Base-by-base conservation (phyloP, 2,797 vertebrate species). In the Melanotaenia trifasciata region DNA sequence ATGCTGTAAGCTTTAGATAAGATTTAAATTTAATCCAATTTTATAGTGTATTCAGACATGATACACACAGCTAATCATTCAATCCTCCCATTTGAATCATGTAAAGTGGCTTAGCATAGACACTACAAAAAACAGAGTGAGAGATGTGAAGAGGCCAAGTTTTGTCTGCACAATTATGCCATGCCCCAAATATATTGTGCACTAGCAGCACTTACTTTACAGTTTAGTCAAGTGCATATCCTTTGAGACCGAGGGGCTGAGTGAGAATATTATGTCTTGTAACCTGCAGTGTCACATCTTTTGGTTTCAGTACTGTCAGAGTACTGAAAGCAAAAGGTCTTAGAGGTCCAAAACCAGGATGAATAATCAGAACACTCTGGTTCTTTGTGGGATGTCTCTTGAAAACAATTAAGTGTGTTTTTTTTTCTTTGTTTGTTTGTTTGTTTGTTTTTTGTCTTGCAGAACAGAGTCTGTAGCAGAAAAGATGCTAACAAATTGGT, bases 401-500 rank as follows among this genome's bases (percentile, higher is more conserved):
- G 66, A 84, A 87, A 82, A 88, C 84, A 89, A 87, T 89, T 58
- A 71, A 84, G 32, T 47, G 20, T 32, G 58, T 9, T 47, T 60
- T 77, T 72, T 59, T 72, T 83, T 72, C 75, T 67, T 45, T 30
- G 4, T 30, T 30, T 30, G 4, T 30, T 30, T 30, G 4, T 30
- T 30, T 30, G 28, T 30, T 5, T 30, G 28, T 30, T 30, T 30
- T 7, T 33, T 33, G 32, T 86, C 80, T 90, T 79, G 67, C 89
- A 99, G 98, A 93, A 99, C 98, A 0, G 97, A 98, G 90, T 99
- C 97, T 0, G 97, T 99, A 84, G 97, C 97, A 0, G 97, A 99
- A 93, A 99, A 99, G 95, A 99, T 99, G 97, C 93, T 99, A 93
- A 99, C 97, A 10, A 98, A 99, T 84, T 99, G 97, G 97, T 99